Evolutionary conservation across 2,797 vertebrate species (phyloP).

Genomic region (Chloroceryle inda): DNA sequence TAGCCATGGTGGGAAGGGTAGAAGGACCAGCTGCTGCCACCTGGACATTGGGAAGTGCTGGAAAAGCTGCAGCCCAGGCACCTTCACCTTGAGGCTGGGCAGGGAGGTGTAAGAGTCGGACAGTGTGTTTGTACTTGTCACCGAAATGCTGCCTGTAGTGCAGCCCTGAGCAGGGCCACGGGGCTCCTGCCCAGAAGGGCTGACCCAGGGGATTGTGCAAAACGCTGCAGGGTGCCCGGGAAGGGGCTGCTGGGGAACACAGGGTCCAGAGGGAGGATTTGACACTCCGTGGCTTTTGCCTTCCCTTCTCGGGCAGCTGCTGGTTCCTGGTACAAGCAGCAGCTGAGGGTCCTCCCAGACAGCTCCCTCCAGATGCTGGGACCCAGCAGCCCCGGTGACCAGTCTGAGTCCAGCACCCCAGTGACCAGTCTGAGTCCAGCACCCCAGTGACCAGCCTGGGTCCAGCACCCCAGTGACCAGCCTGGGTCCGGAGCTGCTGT

Average conservation of each 20-base stretch:
- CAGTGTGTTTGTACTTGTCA: neutral
- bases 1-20: neutral
- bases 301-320: neutral
- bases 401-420: neutral
- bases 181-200: neutral
- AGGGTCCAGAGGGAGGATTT: neutral
- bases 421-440: neutral
- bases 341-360: rapidly evolving
- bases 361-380: rapidly evolving
- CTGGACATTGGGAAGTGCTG: neutral
- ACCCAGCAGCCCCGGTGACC: neutral
- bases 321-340: neutral
- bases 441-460: neutral
- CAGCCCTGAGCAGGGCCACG: neutral
- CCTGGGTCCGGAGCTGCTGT: neutral
- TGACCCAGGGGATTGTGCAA: rapidly evolving
- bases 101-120: neutral
- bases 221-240: neutral
- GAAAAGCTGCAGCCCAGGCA: neutral
- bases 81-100: neutral
- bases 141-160: neutral
- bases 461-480: neutral
- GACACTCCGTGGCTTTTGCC: neutral
- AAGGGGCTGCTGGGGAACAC: neutral
- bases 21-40: neutral